Evolutionary conservation across 2,888 invertebrate species (phyloP), one percentile per base, ranked within the genome.

Genomic region (Cinara cedri): DNA sequence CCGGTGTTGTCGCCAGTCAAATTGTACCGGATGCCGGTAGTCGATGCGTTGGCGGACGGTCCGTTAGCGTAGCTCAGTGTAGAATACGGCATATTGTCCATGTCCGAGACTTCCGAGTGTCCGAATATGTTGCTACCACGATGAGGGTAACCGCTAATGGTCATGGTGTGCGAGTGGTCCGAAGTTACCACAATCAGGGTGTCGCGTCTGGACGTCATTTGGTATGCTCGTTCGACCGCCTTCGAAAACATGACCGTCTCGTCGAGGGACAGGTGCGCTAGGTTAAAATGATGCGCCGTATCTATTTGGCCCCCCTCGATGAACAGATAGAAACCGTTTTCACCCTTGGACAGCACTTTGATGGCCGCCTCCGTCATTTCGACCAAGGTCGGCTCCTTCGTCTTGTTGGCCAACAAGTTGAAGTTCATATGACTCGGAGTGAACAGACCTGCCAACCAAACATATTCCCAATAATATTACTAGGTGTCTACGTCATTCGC

Each of bases 131-230:
- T 86, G 68, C 87, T 87, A 60, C 90, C 90, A 70, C 94, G 87
- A 74, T 88, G 86, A 0, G 93, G 90, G 84, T 94, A 93, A 0
- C 94, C 94, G 71, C 90, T 90, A 14, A 92, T 88, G 0, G 90
- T 90, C 90, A 93, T 90, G 0, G 91, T 91, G 83, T 93, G 93
- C 0, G 92, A 90, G 84, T 93, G 93, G 85, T 93, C 93, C 0
- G 93, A 87, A 0, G 90, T 92, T 16, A 92, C 93, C 0, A 95
- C 89, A 42, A 94, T 90, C 3, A 95, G 86, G 0, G 95, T 95
- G 34, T 95, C 93, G 62, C 89, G 86, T 19, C 87, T 85, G 71
- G 86, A 87, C 0, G 91, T 91, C 82, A 92, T 83, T 3, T 87
- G 84, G 72, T 87, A 84, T 0, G 93, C 91, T 83, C 86, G 87